A percentile compares a stretch with the other conserved stretches of the same genome.
These are phyloP conservation scores for Psilanteris sp. DNA, from an alignment of 1,140 invertebrate genomes.

Conservation along the genomic window DNA sequence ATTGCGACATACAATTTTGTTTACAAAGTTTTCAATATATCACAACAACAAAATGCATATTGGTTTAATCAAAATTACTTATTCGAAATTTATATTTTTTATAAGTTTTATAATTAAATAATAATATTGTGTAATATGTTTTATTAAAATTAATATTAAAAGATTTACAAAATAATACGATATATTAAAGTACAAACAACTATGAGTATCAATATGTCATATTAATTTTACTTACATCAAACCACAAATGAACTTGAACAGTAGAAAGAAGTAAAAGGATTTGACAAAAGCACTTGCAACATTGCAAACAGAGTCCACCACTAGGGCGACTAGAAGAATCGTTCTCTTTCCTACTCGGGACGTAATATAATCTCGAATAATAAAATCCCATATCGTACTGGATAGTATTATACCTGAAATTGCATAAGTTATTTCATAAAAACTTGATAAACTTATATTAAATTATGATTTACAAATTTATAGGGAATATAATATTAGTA, in stretches of 20 bases:
- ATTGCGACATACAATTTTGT: too few species aligned
- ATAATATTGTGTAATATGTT: too few species aligned
- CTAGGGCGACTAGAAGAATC: conserved; percentile 79
- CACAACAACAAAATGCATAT: too few species aligned
- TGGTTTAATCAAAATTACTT: too few species aligned
- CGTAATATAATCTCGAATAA: conserved; percentile 73
- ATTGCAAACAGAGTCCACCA: conserved; percentile 80
- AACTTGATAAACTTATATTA: too few species aligned
- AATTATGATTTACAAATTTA: not conserved
- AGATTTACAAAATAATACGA: too few species aligned
- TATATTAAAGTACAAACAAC: too few species aligned
- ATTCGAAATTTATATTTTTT: not conserved
- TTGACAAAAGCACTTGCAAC: conserved; percentile 79
- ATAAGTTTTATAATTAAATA: conserved; percentile 1
- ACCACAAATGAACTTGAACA: conserved; percentile 82
- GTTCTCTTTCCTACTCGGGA: conserved; percentile 78
- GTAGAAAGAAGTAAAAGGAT: conserved; percentile 80
- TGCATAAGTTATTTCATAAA: conserved; percentile 22
- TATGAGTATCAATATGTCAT: too few species aligned
- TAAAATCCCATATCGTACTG: conserved; percentile 81
- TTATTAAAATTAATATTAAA: too few species aligned
- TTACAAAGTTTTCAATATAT: not conserved
- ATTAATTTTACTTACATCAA: conserved; percentile 82
- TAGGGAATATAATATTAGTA: not conserved
- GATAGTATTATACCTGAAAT: conserved; percentile 81